phyloP scores from a whole-genome alignment of 2,113 vertebrate genomes.

The Chloebia gouldiae region DNA sequence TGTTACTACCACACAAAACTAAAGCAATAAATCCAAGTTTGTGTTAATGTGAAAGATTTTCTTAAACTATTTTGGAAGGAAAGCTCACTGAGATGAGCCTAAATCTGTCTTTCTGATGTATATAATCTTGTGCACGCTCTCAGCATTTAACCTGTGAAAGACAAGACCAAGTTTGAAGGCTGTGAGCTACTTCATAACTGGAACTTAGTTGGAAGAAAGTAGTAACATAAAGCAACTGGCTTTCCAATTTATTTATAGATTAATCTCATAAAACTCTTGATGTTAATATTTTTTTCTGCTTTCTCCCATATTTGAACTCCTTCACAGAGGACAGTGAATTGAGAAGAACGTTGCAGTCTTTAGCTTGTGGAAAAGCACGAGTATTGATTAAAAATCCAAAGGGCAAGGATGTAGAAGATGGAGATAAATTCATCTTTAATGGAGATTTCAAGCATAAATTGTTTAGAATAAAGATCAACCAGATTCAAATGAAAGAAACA shows the following conservation, averaged over 20 bases:
- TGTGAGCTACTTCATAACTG: not conserved
- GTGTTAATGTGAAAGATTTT: not conserved
- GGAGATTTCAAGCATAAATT: conserved; percentile 82
- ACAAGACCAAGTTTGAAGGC: not conserved
- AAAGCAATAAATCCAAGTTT: not conserved
- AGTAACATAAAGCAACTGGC: not conserved
- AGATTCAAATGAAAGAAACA: conserved; percentile 86
- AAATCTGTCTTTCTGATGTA: not conserved
- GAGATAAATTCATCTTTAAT: conserved; percentile 79
- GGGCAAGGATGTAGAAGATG: conserved; percentile 81
- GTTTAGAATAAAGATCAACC: conserved; percentile 86
- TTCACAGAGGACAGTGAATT: conserved; percentile 78
- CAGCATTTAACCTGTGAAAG: not conserved
- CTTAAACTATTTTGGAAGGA: not conserved
- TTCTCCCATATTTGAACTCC: not conserved
- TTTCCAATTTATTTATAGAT: not conserved
- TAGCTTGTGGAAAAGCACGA: conserved; percentile 82
- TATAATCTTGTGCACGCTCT: not conserved
- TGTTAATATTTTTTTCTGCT: not conserved
- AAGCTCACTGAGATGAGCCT: not conserved
- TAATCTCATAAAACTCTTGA: not conserved
- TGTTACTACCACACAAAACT: not conserved
- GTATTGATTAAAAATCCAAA: conserved; percentile 80
- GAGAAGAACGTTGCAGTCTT: conserved; percentile 79
- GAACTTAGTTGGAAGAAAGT: not conserved